These are phyloP conservation scores for Scarus forsteni DNA, from an alignment of 2,797 vertebrate genomes.

Conservation along the genomic window DNA sequence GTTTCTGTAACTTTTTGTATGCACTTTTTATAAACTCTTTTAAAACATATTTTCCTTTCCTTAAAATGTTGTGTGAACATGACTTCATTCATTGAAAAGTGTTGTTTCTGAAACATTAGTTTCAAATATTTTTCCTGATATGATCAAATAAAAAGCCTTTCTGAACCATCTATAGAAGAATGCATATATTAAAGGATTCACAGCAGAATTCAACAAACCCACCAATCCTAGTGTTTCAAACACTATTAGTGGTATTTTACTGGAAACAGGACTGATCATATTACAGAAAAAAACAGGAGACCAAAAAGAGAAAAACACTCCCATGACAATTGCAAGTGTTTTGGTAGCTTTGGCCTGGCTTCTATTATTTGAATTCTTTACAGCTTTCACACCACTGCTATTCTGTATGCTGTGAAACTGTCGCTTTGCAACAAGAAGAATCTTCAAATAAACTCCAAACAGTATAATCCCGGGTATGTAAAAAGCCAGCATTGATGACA, in stretches of 20 bases:
- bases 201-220: slow-evolving; percentile 68
- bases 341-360: not conserved
- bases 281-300: slow-evolving; percentile 68
- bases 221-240: slow-evolving; percentile 59
- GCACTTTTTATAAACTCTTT: too few species aligned
- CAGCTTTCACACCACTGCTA: not conserved
- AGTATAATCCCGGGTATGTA: slow-evolving; percentile 53
- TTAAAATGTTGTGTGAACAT: too few species aligned
- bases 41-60: too few species aligned
- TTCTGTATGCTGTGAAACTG: slow-evolving; percentile 18
- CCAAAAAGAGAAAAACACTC: slow-evolving; percentile 55
- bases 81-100: not conserved
- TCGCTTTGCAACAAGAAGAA: slow-evolving; percentile 40
- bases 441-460: slow-evolving; percentile 46
- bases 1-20: too few species aligned
- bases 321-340: slow-evolving; percentile 53
- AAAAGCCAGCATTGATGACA: slow-evolving; percentile 36
- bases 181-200: slow-evolving; percentile 70
- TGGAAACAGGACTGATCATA: slow-evolving; percentile 50
- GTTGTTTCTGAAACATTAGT: not conserved
- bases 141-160: slow-evolving; percentile 62
- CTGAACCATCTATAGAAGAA: slow-evolving; percentile 75
- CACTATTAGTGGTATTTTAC: slow-evolving; percentile 43
- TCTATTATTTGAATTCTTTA: not conserved
- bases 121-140: slow-evolving; percentile 39